Evolutionary conservation across 2,113 vertebrate species (phyloP), one percentile per base, ranked within the genome.

Genomic region (Leucopsar rothschildi): DNA sequence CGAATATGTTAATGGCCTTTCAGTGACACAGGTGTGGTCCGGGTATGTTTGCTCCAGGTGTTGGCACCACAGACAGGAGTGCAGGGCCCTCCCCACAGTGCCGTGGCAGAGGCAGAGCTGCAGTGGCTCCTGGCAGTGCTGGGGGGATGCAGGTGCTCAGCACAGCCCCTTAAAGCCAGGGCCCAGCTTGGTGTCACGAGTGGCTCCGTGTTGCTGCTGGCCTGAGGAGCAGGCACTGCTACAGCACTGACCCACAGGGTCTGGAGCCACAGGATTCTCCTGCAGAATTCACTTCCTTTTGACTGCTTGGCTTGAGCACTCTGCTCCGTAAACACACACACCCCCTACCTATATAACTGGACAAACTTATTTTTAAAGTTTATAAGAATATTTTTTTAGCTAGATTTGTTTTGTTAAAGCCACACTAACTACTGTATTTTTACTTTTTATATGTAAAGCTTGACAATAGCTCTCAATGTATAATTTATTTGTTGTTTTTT

Each of bases 401-500:
- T 96, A 94, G 95, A 13, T 45, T 56, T 52, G 75, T 90, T 86
- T 92, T 90, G 78, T 86, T 91, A 50, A 89, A 83, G 59, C 72
- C 52, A n/a, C 93, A 96, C 96, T 97, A 97, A 97, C 96, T 96
- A 61, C 90, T 96, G 92, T 97, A 88, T 96, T 97, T 98, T 96
- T 98, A 97, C 93, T 82, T 97, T 97, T 97, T 96, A 47, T 97
- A 96, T 89, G 91, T 97, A 97, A 97, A 97, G 79, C 96, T 97
- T 86, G 92, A 79, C 70, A 68, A 57, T 97, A 97, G 96, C 86
- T 94, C 94, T 96, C 81, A 82, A 92, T 83, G 82, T 97, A 18
- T 98, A 98, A 98, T 97, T 98, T 98, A 98, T 98, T 98, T 97
- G 91, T 95, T 79, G 53, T 57, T 52, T 96, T 92, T 93, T 91